Evolutionary conservation across 2,797 vertebrate genomes (phyloP).

Genomic region (Morelia viridis): DNA sequence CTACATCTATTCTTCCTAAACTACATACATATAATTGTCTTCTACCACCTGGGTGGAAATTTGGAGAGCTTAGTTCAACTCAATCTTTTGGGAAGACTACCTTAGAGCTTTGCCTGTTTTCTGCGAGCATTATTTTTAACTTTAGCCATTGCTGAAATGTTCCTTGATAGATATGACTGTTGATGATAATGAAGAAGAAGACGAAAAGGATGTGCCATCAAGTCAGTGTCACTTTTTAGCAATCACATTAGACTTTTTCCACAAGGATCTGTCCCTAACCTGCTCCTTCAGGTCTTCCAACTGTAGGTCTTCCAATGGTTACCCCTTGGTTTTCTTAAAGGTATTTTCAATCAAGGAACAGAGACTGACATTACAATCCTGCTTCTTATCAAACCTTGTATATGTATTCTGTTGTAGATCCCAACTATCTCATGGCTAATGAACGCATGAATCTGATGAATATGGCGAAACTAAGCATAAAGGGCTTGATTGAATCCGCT

Average conservation of each 20-base stretch:
- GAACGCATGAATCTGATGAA: conserved; percentile 99
- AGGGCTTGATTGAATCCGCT: conserved; percentile 95
- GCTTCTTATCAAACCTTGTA: conserved; percentile 14
- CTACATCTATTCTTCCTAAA: neutral
- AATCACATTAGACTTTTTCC: neutral
- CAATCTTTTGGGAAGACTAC: neutral
- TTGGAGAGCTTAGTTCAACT: neutral
- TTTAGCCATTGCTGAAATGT: neutral
- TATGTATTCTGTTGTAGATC: conserved; percentile 77
- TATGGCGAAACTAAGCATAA: conserved; percentile 99
- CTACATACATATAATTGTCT: neutral
- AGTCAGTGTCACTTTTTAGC: neutral
- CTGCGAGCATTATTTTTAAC: neutral
- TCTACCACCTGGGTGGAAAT: neutral
- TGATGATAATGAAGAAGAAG: no score
- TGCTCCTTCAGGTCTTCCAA: neutral
- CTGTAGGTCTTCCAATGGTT: neutral
- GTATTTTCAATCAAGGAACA: neutral
- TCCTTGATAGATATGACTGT: neutral
- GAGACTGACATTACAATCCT: fast-evolving
- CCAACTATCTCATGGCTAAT: conserved; percentile 96
- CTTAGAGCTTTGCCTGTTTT: neutral
- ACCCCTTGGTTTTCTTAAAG: neutral
- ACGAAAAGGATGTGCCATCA: neutral
- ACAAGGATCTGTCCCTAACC: neutral